Base-by-base conservation (phyloP, 2,888 invertebrate species). In the Crocallis elinguaria region DNA sequence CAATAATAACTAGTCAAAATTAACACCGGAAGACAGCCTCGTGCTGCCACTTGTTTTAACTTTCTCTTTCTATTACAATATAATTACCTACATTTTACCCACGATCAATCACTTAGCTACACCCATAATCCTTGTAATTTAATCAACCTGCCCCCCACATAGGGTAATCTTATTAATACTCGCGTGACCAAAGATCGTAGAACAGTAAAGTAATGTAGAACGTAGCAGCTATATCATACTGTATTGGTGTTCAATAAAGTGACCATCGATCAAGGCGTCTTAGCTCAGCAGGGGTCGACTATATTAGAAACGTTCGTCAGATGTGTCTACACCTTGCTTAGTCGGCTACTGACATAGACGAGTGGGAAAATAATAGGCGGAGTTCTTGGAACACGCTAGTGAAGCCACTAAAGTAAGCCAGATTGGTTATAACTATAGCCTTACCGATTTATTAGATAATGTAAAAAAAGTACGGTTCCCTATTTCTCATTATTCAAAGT, bases 241-340 rank as follows among this genome's bases (percentile, higher is more conserved):
- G 23, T 87, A 88, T 88, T 80, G 87, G 78, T 84, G 87, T 86
- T 87, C 88, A 89, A 90, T 90, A 90, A 79, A 84, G 79, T 80
- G 84, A 77, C 82, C 84, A 86, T 91, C 87, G 77, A 90, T 91
- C 91, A 90, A 78, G 77, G 64, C 76, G 88, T 82, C 86, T 86
- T 80, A 79, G 71, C 88, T 61, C 91, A 55, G 61, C 81, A 60
- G 91, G 91, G 86, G 88, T 79, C 82, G 80, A 79, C 82, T 88
- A 86, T 91, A 91, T 91, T 89, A 89, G 87, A 89, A 85, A 83
- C 86, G 87, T 83, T 80, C 82, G 82, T 87, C 86, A 84, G 82
- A 69, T 75, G 64, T 66, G 66, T 53, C 46, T 33, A 53, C 48
- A 54, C 53, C 51, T 51, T 51, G 51, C 45, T 39, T 27, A 16